Base-by-base conservation (phyloP, 2,113 vertebrate genomes). In the Martes martes region DNA sequence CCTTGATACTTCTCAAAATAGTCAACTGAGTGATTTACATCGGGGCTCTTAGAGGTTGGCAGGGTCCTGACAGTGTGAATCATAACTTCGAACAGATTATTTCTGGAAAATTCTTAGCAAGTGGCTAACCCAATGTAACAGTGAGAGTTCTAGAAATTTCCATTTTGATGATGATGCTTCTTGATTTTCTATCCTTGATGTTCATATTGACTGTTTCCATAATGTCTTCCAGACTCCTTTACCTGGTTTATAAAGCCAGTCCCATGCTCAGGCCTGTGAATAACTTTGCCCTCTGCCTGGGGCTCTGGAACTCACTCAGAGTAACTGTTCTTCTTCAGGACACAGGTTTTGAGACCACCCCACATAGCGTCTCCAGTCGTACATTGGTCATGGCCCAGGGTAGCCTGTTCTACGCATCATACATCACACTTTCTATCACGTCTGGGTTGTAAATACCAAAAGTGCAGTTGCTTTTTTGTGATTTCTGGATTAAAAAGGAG, bases 381-480 rank as follows among this genome's bases (percentile, higher is more conserved):
- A 3, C 6, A 42, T 45, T 14, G 47, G 24, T 36, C 3, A 0
- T 26, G 21, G 28, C 9, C 9, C 36, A 69, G 1, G 6, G 36
- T 45, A 65, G 11, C 9, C 11, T 76, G 19, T 26, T 71, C 36
- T 15, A 1, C 1, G 6, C 2, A 10, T 61, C 11, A 18, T 1
- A 7, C 39, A 26, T 16, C 2, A 4, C 0, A 7, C 26, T 50
- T 82, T 55, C 13, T 10, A 9, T 36, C 73, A 61, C 4, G 57
- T 92, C 24, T 76, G 6, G 13, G 33, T 28, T n/a, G 0, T 14
- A 83, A 57, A 13, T 39, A 36, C 63, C 71, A 8, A 89, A 89
- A 0, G 7, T 7, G 50, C 55, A 71, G 19, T 15, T 15, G 9
- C 4, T 45, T 31, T 61, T 63, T 36, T 24, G 0, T 36, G 33